Base-by-base conservation (phyloP, 2,888 invertebrate genomes). In the Ophion obscuratus region DNA sequence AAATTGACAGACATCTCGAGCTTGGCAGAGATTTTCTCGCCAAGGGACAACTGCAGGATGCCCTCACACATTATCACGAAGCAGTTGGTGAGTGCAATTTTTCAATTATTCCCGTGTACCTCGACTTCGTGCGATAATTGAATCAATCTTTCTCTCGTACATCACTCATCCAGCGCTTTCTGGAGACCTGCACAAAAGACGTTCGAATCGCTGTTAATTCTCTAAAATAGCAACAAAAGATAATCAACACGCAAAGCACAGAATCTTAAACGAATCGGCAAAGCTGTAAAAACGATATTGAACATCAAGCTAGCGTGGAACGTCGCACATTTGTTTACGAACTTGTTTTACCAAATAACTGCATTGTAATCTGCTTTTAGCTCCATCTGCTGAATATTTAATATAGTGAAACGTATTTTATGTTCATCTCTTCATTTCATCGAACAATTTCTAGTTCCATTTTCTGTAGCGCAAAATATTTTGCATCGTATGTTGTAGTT, bases 41-140 rank as follows among this genome's bases (percentile, higher is more conserved):
- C 62, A 96, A 97, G 89, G 99, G 99, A 53, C 99, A 99, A 94
- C 96, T 99, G 87, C 97, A 98, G 70, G 99, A 99, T 95, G 99
- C 99, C 11, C 95, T 99, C 74, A 97, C 98, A 85, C 99, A 99
- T 94, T 99, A 99, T 95, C 99, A 99, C 95, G 98, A 98, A 86
- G 99, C 99, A 90, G 98, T 99, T 90, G 99, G 98, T 98, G 93
- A 95, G 97, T 95, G 70, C 62, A 79, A 53, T 64, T 67, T 36
- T 62, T 74, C 57, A 36, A 71, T 44, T 9, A 40, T 40, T 77
- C 14, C 7, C 31, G 20, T 47, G 14, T 40, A 31, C 11, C 71
- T 31, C 3, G 17, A 17, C 17, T 53, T 14, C 17, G 14, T 53
- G 14, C 17, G 4, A 17, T 5, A 5, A 17, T 53, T 53, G 17